phyloP scores from a whole-genome alignment of 2,888 invertebrate species.

The Ramazzottius varieornatus region DNA sequence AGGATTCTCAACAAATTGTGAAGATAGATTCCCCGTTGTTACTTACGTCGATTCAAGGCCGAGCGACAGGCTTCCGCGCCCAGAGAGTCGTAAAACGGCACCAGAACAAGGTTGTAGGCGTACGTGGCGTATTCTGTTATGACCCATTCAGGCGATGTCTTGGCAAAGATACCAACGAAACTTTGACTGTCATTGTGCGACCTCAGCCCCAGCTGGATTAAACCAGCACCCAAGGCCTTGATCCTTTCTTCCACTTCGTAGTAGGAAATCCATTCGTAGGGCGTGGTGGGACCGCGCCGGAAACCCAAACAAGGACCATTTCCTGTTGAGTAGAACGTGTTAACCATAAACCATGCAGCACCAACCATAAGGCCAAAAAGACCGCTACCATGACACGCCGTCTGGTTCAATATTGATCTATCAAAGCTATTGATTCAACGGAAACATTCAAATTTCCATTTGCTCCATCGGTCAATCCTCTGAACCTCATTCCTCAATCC shows the following conservation, averaged over 20 bases:
- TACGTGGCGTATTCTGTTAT: neutral
- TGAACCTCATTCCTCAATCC: neutral
- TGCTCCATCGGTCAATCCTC: neutral
- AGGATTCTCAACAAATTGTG: neutral
- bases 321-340: too few relatives aligned
- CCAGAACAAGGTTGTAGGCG: neutral
- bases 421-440: too few relatives aligned
- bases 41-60: neutral
- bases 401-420: neutral
- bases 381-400: too few relatives aligned
- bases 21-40: too few relatives aligned
- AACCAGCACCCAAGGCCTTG: constrained; percentile 16
- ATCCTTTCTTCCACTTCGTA: constrained; percentile 16
- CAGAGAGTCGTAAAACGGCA: neutral
- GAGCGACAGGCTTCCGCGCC: neutral
- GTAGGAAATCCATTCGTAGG: constrained; percentile 19
- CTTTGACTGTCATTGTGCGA: constrained; percentile 10
- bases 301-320: constrained; percentile 18
- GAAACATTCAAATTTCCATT: too few relatives aligned
- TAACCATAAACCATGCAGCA: too few relatives aligned
- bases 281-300: constrained; percentile 14
- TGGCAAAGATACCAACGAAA: constrained; percentile 23
- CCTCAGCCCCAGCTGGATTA: constrained; percentile 14
- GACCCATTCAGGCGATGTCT: constrained; percentile 20
- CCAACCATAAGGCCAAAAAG: too few relatives aligned